Evolutionary conservation across 2,888 invertebrate genomes (phyloP).

Genomic region (Oxycera nigricornis): DNA sequence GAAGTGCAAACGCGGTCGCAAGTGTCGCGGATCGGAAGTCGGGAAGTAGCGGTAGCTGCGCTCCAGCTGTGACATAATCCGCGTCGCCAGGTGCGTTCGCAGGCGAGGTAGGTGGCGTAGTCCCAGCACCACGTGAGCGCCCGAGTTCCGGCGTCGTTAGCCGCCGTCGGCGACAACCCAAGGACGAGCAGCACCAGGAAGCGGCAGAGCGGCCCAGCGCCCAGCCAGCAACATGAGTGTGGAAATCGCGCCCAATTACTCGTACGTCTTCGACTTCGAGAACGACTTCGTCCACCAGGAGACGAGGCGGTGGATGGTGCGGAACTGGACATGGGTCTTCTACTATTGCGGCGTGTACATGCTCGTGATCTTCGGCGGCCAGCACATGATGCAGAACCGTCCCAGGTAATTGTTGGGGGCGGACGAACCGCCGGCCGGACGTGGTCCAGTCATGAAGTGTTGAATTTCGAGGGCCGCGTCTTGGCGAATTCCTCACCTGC

Average conservation of each 20-base stretch:
- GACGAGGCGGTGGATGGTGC: conserved; percentile 92
- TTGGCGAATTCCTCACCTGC: not conserved
- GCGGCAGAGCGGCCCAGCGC: not conserved
- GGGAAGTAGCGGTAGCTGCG: not conserved
- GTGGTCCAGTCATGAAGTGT: conserved; percentile 42
- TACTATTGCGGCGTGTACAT: conserved; percentile 88
- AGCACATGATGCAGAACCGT: conserved; percentile 91
- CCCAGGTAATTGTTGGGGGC: conserved; percentile 68
- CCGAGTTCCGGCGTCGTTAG: not conserved
- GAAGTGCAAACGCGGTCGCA: no score
- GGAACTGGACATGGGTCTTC: conserved; percentile 95
- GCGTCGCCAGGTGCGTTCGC: not conserved
- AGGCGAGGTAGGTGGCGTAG: not conserved
- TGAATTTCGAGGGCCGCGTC: not conserved
- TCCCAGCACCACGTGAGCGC: not conserved
- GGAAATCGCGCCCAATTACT: conserved; percentile 84
- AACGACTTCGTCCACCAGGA: conserved; percentile 89
- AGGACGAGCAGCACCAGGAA: conserved; percentile 2
- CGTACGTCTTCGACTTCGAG: conserved; percentile 95
- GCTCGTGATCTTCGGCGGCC: conserved; percentile 91
- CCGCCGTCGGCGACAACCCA: not conserved
- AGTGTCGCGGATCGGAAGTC: not conserved
- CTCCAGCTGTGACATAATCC: conserved; percentile 20
- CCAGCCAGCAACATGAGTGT: conserved; percentile 63
- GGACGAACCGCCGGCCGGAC: not conserved